A percentile compares a stretch with the other conserved stretches of the same genome.
phyloP scores from a whole-genome alignment of 2,113 vertebrate species.

The Ia io region DNA sequence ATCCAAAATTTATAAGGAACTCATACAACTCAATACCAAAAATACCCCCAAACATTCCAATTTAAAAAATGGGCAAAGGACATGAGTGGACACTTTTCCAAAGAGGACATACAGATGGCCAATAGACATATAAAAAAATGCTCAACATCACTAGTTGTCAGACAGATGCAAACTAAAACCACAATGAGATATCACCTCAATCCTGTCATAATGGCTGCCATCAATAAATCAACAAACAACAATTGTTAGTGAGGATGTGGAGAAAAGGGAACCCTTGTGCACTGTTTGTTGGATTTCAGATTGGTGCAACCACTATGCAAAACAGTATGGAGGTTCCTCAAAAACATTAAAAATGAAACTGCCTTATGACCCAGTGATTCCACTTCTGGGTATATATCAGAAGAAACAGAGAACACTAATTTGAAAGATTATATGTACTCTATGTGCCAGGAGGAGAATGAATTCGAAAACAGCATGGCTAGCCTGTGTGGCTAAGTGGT shows the following conservation, averaged over 20 bases:
- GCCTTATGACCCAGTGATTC: background rate
- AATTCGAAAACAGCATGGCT: slow-evolving; percentile 29
- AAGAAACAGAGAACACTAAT: background rate
- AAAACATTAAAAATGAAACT: background rate
- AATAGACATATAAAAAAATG: background rate
- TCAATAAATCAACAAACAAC: background rate
- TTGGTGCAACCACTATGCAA: background rate
- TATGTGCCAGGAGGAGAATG: background rate
- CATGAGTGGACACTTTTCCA: background rate
- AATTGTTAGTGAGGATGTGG: background rate
- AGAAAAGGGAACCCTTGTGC: background rate
- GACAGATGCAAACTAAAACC: background rate
- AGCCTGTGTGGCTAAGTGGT: too few relatives aligned
- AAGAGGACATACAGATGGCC: background rate
- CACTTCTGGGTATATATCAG: background rate
- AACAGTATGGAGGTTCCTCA: background rate
- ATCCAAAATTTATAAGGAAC: background rate
- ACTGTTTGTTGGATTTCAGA: background rate
- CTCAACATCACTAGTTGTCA: background rate
- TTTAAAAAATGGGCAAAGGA: background rate
- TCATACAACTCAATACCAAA: background rate
- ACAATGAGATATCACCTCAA: background rate
- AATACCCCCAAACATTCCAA: background rate
- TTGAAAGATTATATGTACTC: background rate
- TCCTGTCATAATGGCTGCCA: background rate